Evolutionary conservation across 2,797 vertebrate genomes (phyloP).

Genomic region (Echeneis naucrates): DNA sequence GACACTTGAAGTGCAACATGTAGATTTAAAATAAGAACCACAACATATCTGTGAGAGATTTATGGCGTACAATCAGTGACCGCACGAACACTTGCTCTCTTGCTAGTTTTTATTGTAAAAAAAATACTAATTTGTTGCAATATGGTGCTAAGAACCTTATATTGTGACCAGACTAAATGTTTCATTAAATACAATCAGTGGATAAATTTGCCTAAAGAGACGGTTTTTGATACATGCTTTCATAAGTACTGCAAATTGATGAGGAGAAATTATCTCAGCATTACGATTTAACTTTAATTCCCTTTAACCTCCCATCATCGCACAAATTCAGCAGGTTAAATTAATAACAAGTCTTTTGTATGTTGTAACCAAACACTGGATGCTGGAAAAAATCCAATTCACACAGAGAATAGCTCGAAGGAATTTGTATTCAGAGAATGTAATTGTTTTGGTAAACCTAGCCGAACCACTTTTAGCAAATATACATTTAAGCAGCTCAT

Average conservation of each 20-base stretch:
- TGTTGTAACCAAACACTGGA: conserved; percentile 13
- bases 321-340: conserved; percentile 37
- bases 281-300: conserved; percentile 13
- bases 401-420: conserved; percentile 18
- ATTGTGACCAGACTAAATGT: conserved; percentile 5
- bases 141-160: background rate
- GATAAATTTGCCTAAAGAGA: conserved; percentile 9
- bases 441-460: conserved; percentile 35
- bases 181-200: conserved; percentile 10
- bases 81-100: background rate
- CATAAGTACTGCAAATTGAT: conserved; percentile 14
- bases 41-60: conserved; percentile 7
- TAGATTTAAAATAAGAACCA: conserved; percentile 2
- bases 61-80: conserved; percentile 10
- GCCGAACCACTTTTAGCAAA: conserved; percentile 56
- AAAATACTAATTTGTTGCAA: background rate
- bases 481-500: conserved; percentile 59
- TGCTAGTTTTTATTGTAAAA: conserved; percentile 6
- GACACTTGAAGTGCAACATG: background rate
- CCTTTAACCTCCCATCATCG: conserved; percentile 4
- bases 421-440: conserved; percentile 22
- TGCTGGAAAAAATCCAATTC: conserved; percentile 38
- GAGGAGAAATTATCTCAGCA: conserved; percentile 11
- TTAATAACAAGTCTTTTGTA: conserved; percentile 12
- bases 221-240: conserved; percentile 3